Base-by-base conservation (phyloP, 2,888 invertebrate species). In the Dynastes tityus region DNA sequence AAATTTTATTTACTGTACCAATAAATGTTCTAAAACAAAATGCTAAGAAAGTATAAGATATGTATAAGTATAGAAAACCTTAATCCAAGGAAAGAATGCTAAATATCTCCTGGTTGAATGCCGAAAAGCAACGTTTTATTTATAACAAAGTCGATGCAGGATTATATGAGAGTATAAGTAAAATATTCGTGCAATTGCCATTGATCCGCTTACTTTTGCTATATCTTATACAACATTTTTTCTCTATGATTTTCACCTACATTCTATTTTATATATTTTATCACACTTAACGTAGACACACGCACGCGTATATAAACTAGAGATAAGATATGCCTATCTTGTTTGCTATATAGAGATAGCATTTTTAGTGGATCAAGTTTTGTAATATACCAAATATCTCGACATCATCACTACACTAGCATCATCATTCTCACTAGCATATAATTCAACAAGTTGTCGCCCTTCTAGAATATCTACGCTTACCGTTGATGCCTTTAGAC, bases 401-500 rank as follows among this genome's bases (percentile, higher is more conserved):
- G 3, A 55, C 22, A 55, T 4, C 55, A 55, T 45, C 9, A 8
- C 45, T 5, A 32, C 5, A 5, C 8, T 45, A 8, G 11, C 2
- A 11, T 45, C 45, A 45, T 11, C 1, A 11, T 45, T 11, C 8
- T 45, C 45, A 0, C 8, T 11, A 8, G 16, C 58, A 22, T 16
- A 58, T 58, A 58, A 73, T 73, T 73, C 73, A 73, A 73, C 73
- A 73, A 73, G 73, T 73, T 61, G 73, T 58, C 58, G 73, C 40
- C 55, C 9, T 16, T 16, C n/a, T 53, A 16, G 16, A 13, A 53
- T 5, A 11, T n/a, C 53, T n/a, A 53, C 53, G 53, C n/a, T 16
- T 27, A 55, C 16, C 22, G 8, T 22, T 16, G 22, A 22, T 22
- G 55, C 22, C 3, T 9, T 55, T 45, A 45, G 11, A 45, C 45